These are phyloP conservation scores for Phoeniculus purpureus DNA, from an alignment of 2,797 vertebrate species.

Conservation along the genomic window DNA sequence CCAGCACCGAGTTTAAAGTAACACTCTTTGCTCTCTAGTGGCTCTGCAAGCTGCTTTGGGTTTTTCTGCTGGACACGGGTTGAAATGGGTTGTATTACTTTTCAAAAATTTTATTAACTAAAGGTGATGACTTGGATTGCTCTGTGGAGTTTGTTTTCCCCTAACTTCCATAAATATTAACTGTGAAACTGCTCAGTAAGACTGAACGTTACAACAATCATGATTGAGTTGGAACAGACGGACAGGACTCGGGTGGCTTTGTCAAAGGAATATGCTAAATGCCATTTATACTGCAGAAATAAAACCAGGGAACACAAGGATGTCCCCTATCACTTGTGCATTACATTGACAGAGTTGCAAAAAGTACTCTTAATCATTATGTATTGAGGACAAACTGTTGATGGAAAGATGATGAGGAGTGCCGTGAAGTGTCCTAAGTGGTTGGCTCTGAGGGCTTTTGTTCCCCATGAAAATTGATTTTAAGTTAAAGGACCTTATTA, in stretches of 20 bases:
- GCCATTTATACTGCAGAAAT: neutral
- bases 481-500: neutral
- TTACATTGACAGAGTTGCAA: neutral
- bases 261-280: neutral
- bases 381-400: neutral
- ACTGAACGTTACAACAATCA: neutral
- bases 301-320: neutral
- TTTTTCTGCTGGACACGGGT: neutral
- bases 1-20: accelerated
- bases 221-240: neutral
- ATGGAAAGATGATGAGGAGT: neutral
- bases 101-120: neutral
- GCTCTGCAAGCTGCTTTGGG: neutral
- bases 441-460: neutral
- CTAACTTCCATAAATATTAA: neutral
- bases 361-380: neutral
- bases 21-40: neutral
- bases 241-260: neutral
- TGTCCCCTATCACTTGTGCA: neutral
- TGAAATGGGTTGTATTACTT: neutral
- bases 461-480: neutral
- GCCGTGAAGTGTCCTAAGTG: neutral
- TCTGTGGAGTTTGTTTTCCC: neutral
- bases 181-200: neutral
- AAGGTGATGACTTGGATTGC: neutral